These are phyloP conservation scores for Petroica traversi DNA, from an alignment of 2,113 vertebrate genomes.

Conservation along the genomic window DNA sequence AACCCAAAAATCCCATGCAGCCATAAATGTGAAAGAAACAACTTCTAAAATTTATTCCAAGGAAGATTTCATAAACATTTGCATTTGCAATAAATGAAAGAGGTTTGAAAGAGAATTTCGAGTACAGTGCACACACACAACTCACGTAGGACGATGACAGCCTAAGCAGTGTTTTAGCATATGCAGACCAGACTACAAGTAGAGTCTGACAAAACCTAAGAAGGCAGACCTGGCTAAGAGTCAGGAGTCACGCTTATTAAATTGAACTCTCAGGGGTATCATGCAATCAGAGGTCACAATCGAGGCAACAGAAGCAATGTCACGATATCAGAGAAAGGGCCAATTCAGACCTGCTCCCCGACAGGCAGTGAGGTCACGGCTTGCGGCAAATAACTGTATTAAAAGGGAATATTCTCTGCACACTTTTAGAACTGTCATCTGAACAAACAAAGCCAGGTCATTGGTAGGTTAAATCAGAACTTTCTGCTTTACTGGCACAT, in stretches of 20 bases:
- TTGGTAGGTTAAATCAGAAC: conserved; percentile 78
- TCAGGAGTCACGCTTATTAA: conserved; percentile 95
- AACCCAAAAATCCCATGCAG: not conserved
- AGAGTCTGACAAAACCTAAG: conserved; percentile 65
- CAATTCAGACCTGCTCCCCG: conserved; percentile 82
- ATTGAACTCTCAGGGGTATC: conserved; percentile 86
- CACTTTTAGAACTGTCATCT: conserved; percentile 82
- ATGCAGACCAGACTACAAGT: conserved; percentile 44
- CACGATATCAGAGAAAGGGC: conserved; percentile 87
- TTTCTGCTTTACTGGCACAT: conserved; percentile 53
- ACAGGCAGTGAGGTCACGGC: conserved; percentile 82
- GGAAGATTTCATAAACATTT: not conserved
- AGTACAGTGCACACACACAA: not conserved
- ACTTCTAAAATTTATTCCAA: not conserved
- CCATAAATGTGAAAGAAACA: not conserved
- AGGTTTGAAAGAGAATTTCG: not conserved
- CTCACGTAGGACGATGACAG: not conserved
- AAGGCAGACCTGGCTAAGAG: conserved; percentile 80
- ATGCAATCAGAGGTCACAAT: conserved; percentile 84
- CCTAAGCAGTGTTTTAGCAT: conserved; percentile 48
- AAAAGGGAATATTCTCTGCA: conserved; percentile 78
- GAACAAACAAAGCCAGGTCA: conserved; percentile 85
- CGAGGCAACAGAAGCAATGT: conserved; percentile 85
- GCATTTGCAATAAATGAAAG: not conserved
- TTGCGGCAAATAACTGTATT: conserved; percentile 80